Evolutionary conservation across 2,113 vertebrate genomes (phyloP).

Genomic region (Cinclus mexicanus): DNA sequence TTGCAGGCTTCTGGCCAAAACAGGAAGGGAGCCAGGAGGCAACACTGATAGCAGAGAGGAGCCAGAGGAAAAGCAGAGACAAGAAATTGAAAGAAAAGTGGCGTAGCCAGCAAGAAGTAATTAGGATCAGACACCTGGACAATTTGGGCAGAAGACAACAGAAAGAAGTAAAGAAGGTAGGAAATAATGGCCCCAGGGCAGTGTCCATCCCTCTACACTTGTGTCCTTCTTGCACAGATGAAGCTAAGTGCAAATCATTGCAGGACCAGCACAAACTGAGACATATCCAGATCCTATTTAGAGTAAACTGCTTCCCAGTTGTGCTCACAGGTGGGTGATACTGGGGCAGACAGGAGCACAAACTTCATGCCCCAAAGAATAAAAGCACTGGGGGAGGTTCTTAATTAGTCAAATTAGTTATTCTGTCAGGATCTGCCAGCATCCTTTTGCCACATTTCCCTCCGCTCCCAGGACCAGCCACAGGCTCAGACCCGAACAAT

Average conservation of each 20-base stretch:
- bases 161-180: neutral
- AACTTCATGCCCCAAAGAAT: neutral
- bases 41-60: neutral
- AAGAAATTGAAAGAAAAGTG: neutral
- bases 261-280: neutral
- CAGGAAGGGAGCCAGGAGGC: neutral
- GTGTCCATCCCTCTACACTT: neutral
- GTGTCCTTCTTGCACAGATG: neutral
- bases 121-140: neutral
- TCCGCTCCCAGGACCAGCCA: neutral
- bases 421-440: conserved; percentile 8
- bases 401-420: neutral
- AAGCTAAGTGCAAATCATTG: neutral
- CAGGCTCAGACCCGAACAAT: neutral
- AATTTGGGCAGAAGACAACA: neutral
- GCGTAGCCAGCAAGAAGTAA: neutral
- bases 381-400: neutral
- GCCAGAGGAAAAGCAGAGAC: neutral
- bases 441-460: neutral
- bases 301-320: neutral
- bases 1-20: neutral
- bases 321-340: neutral
- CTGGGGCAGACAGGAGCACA: neutral
- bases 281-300: neutral
- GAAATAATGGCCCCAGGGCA: neutral